Evolutionary conservation across 2,888 invertebrate species (phyloP).

Genomic region (Candidula unifasciata): DNA sequence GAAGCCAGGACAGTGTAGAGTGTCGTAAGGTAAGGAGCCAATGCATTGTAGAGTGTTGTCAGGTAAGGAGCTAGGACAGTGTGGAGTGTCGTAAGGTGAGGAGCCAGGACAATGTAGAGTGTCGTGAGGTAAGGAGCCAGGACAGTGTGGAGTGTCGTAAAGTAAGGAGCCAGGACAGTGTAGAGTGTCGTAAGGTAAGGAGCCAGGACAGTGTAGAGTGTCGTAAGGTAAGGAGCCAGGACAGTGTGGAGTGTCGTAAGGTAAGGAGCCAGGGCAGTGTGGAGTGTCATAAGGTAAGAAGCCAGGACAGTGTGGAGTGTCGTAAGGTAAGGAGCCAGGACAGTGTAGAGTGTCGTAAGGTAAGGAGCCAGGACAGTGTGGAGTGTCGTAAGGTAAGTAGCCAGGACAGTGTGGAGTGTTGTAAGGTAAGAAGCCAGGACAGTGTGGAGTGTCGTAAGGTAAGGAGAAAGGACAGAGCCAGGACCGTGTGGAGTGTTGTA

Average conservation of each 20-base stretch:
- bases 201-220: conserved; percentile 82
- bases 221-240: conserved; percentile 82
- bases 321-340: conserved; percentile 82
- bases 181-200: conserved; percentile 77
- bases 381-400: conserved; percentile 80
- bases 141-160: no score
- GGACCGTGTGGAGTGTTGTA: conserved; percentile 78
- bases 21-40: no score
- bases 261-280: conserved; percentile 82
- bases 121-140: no score
- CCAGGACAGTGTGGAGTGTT: conserved; percentile 80
- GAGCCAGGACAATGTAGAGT: no score
- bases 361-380: conserved; percentile 82
- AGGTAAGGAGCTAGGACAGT: no score
- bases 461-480: no score
- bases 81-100: no score
- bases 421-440: conserved; percentile 82
- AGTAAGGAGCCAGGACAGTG: conserved; percentile 83
- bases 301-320: conserved; percentile 81
- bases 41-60: no score
- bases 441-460: conserved; percentile 78
- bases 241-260: conserved; percentile 78
- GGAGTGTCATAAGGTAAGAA: conserved; percentile 79
- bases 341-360: conserved; percentile 77
- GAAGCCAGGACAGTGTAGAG: no score